phyloP scores from a whole-genome alignment of 2,797 vertebrate genomes.

The Pangasius mekongensis region DNA sequence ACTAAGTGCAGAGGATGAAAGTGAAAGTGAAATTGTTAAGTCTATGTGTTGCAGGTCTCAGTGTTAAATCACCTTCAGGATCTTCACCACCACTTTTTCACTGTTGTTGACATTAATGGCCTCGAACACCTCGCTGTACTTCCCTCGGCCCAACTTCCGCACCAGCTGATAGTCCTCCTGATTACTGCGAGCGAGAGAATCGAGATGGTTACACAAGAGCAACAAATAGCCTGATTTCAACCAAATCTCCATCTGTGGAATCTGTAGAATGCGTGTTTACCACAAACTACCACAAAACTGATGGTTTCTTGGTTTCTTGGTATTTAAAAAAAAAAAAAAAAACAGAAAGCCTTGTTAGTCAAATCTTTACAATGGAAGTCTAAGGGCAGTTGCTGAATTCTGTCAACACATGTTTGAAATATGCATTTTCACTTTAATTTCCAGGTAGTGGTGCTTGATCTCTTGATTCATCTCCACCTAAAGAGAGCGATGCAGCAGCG shows the following conservation, averaged over 20 bases:
- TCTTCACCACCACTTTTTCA: constrained; percentile 97
- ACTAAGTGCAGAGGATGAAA: not conserved
- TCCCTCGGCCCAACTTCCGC: constrained; percentile 93
- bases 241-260: not conserved
- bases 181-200: constrained; percentile 79
- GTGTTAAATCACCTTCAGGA: constrained; percentile 86
- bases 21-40: too few relatives aligned
- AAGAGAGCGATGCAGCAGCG: not conserved
- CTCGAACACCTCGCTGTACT: constrained; percentile 99
- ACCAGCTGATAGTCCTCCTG: constrained; percentile 98
- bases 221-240: not conserved
- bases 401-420: not conserved
- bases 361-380: not conserved
- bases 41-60: not conserved
- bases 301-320: too few relatives aligned
- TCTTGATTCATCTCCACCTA: not conserved
- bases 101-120: constrained; percentile 98
- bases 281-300: not conserved
- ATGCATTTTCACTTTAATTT: not conserved
- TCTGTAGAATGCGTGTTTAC: not conserved
- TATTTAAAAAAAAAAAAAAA: not conserved
- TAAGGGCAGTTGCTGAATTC: not conserved
- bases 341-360: not conserved
- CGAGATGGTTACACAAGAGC: not conserved
- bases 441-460: not conserved